Conservation (phyloP, 1,140 invertebrate species). For the Globodera rostochiensis region DNA sequence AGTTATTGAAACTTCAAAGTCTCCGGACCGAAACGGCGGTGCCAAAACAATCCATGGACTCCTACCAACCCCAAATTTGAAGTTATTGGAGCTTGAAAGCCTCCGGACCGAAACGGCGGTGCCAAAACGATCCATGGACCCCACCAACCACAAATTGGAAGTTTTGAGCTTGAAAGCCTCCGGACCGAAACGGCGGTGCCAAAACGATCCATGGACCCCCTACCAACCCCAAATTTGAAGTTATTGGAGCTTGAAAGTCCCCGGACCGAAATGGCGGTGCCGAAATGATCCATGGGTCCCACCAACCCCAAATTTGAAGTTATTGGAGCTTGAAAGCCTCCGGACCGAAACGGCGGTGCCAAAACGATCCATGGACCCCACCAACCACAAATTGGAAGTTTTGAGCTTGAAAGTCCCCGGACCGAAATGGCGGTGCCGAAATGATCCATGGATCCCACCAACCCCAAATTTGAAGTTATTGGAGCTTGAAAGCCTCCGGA, state of each 20-base stretch:
- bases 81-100: not conserved
- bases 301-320: constrained; percentile 2
- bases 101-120: not conserved
- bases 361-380: no score
- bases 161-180: not conserved
- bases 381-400: not conserved
- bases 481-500: not conserved
- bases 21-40: not conserved
- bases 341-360: no score
- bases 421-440: not conserved
- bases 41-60: not conserved
- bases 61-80: not conserved
- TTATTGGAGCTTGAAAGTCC: not conserved
- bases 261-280: not conserved
- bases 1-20: constrained; percentile 4
- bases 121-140: no score
- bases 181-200: not conserved
- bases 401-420: not conserved
- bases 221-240: no score
- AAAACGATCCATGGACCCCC: not conserved
- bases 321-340: no score
- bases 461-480: not conserved
- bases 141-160: not conserved
- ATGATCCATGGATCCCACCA: no score
- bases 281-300: no score